Conservation (phyloP, 1,140 invertebrate genomes). For the Trichogramma pretiosum region DNA sequence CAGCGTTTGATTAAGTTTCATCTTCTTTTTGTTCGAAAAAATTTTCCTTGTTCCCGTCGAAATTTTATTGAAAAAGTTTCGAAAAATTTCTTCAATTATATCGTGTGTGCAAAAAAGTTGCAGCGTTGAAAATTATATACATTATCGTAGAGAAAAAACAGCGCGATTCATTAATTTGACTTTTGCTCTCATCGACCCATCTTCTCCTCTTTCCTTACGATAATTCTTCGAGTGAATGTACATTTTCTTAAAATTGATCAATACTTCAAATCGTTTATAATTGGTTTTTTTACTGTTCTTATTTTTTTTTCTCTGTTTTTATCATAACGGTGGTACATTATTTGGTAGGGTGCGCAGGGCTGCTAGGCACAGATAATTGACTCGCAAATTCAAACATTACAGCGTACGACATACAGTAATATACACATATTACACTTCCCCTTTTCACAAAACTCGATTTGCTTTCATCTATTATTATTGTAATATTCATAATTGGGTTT, state of each 20-base stretch:
- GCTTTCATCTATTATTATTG: constrained; percentile 19
- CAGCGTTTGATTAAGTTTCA: no score
- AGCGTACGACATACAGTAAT: constrained; percentile 47
- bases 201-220: constrained; percentile 18
- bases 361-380: constrained; percentile 50
- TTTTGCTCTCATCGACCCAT: constrained; percentile 17
- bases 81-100: no score
- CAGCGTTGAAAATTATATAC: no score
- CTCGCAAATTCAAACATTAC: constrained; percentile 50
- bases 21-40: no score
- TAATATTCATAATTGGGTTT: no score
- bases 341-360: constrained; percentile 47
- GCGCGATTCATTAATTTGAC: no score
- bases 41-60: no score
- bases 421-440: constrained; percentile 42
- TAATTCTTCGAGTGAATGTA: constrained; percentile 19
- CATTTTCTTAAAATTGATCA: constrained; percentile 16
- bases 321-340: constrained; percentile 46
- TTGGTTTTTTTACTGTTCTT: constrained; percentile 20
- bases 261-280: no score
- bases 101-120: no score
- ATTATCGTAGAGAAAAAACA: neutral
- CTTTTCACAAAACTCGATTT: constrained; percentile 19
- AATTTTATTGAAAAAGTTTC: no score
- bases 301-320: constrained; percentile 35